Evolutionary conservation across 64 coral and sea anemone species (phyloP).

Genomic region (Pocillopora verrucosa): DNA sequence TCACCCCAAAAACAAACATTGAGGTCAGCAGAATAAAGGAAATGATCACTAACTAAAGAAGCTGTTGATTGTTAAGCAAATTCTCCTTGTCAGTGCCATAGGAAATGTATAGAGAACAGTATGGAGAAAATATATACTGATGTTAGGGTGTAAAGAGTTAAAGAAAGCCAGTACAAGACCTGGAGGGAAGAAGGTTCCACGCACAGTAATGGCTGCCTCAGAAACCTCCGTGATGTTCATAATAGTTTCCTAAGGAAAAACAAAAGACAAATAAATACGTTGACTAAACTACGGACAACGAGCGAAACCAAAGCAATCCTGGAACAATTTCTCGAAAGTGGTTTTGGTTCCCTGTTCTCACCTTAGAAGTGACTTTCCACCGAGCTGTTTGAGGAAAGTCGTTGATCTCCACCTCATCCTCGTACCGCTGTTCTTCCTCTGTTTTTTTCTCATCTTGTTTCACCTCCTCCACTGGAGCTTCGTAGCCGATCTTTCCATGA

Average conservation of each 20-base stretch:
- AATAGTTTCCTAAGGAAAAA: conserved; percentile 77
- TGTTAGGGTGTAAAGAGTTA: not conserved
- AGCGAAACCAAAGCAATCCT: too few relatives aligned
- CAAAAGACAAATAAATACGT: not conserved
- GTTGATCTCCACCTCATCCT: conserved; percentile 98
- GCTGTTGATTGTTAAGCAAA: too few relatives aligned
- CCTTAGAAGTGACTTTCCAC: conserved; percentile 99
- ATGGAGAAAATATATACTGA: too few relatives aligned
- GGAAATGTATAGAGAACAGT: too few relatives aligned
- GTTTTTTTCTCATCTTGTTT: conserved; percentile 75
- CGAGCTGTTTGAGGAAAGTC: conserved; percentile 93
- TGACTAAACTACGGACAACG: too few relatives aligned
- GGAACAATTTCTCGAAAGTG: not conserved
- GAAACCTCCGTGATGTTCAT: conserved; percentile 92
- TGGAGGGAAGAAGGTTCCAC: conserved; percentile 95
- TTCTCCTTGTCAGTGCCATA: too few relatives aligned
- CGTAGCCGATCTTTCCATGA: conserved; percentile 93
- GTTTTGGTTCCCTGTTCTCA: not conserved
- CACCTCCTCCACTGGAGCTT: conserved; percentile 72
- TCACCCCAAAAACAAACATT: too few relatives aligned
- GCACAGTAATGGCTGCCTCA: conserved; percentile 91
- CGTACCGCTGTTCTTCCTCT: conserved; percentile 81
- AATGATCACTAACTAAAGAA: too few relatives aligned
- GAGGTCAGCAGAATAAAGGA: too few relatives aligned
- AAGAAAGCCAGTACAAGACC: conserved; percentile 27